Conservation (phyloP, 2,113 vertebrate genomes). For the Canis aureus region DNA sequence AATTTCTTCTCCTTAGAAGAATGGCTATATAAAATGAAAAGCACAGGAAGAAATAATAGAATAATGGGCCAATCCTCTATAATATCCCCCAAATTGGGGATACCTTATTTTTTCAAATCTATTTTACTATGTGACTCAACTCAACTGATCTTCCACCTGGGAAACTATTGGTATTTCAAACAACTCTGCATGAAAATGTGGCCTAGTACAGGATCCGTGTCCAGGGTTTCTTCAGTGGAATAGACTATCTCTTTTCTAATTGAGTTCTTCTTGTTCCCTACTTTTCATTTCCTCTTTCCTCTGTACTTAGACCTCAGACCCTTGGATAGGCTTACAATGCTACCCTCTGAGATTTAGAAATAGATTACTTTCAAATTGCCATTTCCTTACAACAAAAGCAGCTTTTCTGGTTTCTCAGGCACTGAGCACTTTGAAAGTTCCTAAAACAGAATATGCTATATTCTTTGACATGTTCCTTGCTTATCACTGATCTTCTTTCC, state of each 20-base stretch:
- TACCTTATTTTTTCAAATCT: background rate
- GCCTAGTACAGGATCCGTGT: background rate
- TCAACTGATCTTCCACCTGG: background rate
- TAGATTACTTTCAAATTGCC: constrained; percentile 58
- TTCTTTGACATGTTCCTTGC: constrained; percentile 23
- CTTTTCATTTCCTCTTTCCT: constrained; percentile 59
- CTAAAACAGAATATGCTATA: constrained; percentile 43
- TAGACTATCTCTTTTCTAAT: constrained; percentile 50
- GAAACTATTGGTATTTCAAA: constrained; percentile 26
- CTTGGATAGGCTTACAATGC: background rate
- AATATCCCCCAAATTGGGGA: background rate
- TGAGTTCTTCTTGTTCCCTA: constrained; percentile 31
- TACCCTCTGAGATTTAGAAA: constrained; percentile 46
- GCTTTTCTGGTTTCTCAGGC: constrained; percentile 43
- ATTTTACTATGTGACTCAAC: background rate
- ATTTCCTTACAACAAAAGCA: constrained; percentile 57
- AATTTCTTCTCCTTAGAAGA: background rate
- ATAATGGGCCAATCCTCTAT: background rate
- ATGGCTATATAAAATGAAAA: background rate
- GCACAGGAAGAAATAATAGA: background rate
- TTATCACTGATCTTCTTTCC: constrained; percentile 55
- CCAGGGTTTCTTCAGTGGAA: background rate
- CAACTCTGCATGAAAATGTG: background rate
- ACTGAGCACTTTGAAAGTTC: background rate
- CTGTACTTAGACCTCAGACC: constrained; percentile 49